Evolutionary conservation across 1,140 invertebrate genomes (phyloP).

Genomic region (Neoseiulus cucumeris): DNA sequence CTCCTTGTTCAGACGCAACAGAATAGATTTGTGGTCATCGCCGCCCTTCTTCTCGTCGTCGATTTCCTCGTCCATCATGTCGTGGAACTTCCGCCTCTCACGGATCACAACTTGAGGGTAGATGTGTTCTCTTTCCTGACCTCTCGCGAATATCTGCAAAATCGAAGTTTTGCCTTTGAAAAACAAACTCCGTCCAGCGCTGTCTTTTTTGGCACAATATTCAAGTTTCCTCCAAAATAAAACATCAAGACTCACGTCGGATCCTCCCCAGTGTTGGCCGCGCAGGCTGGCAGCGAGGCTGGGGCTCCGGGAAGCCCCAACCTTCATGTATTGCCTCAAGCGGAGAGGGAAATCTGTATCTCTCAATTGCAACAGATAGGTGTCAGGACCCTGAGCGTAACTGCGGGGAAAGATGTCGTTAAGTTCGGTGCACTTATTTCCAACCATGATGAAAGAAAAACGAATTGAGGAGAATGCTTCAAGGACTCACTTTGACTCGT

Average conservation of each 20-base stretch:
- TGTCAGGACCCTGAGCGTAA: slow-evolving; percentile 86
- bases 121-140: slow-evolving; percentile 10
- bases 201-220: no score
- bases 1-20: slow-evolving; percentile 47
- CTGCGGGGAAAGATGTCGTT: slow-evolving; percentile 30
- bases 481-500: slow-evolving; percentile 15
- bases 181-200: not conserved
- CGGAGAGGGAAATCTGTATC: slow-evolving; percentile 79
- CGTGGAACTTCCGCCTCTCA: slow-evolving; percentile 70
- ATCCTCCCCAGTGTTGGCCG: slow-evolving; percentile 24
- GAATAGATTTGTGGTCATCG: slow-evolving; percentile 37
- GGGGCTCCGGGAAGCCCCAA: slow-evolving; percentile 45
- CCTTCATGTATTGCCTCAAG: slow-evolving; percentile 73
- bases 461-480: slow-evolving; percentile 25
- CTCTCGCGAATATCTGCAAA: slow-evolving; percentile 1
- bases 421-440: no score
- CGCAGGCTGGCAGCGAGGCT: slow-evolving; percentile 26
- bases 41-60: slow-evolving; percentile 62
- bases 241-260: slow-evolving; percentile 19
- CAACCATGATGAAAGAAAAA: not conserved
- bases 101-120: slow-evolving; percentile 50
- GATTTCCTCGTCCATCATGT: slow-evolving; percentile 88
- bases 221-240: no score
- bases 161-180: not conserved
- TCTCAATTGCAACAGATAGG: slow-evolving; percentile 70